These are phyloP conservation scores for Eulemur rubriventer DNA, from an alignment of 2,797 vertebrate genomes.

Conservation along the genomic window DNA sequence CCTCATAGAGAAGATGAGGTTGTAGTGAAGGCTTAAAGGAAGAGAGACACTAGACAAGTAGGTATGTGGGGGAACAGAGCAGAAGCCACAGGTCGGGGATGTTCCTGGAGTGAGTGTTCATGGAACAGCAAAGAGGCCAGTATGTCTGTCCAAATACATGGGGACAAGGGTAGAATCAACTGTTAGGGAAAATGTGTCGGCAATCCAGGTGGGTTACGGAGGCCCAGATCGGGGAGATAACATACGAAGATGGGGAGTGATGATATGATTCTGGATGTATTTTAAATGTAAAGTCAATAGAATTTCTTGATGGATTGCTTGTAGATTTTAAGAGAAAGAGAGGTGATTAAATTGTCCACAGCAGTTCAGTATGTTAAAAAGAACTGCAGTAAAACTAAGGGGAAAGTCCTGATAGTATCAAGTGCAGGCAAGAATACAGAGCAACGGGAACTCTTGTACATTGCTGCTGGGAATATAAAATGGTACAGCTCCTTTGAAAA, in stretches of 20 bases:
- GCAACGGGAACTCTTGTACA: neutral
- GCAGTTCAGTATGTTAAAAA: neutral
- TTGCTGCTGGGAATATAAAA: neutral
- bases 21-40: neutral
- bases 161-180: neutral
- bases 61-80: neutral
- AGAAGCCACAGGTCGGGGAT: neutral
- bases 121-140: neutral
- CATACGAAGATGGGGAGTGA: neutral
- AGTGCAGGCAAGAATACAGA: neutral
- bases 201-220: neutral
- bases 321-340: neutral
- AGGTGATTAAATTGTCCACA: constrained; percentile 14
- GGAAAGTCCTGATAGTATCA: neutral
- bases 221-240: neutral
- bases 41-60: neutral
- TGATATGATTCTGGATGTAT: neutral
- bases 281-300: neutral
- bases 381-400: neutral
- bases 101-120: neutral
- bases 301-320: neutral
- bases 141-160: neutral
- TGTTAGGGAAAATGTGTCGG: neutral
- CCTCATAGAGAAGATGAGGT: neutral
- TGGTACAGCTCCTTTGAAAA: neutral